A percentile compares a stretch with the other conserved stretches of the same genome.
Evolutionary conservation across 2,113 vertebrate species (phyloP).

Genomic region (Nettapus auritus): DNA sequence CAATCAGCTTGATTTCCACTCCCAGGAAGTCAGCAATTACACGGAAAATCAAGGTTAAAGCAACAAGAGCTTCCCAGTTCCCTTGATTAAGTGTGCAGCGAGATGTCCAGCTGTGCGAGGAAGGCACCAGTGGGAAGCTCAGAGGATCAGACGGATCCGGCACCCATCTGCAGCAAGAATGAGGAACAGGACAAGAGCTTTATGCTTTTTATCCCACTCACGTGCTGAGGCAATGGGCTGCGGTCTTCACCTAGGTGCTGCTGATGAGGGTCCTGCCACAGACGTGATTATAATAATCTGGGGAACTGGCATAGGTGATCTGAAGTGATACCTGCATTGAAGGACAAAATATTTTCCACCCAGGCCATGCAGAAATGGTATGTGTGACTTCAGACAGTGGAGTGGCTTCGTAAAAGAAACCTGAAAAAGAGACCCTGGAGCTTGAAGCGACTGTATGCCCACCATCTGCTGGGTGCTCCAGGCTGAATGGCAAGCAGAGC

Average conservation of each 20-base stretch:
- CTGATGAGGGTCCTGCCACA: constrained; percentile 63
- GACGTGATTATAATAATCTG: constrained; percentile 21
- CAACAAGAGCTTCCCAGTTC: not conserved
- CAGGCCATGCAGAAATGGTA: not conserved
- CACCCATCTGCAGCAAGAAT: not conserved
- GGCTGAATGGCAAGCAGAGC: not conserved
- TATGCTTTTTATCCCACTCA: not conserved
- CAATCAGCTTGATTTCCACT: constrained; percentile 42
- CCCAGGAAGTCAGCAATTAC: constrained; percentile 26
- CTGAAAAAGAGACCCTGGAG: not conserved
- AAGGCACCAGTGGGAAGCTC: not conserved
- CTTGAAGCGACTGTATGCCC: not conserved
- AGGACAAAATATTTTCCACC: not conserved
- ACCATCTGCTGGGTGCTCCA: not conserved
- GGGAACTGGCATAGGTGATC: not conserved
- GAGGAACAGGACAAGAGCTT: not conserved
- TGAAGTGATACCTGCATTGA: constrained; percentile 44
- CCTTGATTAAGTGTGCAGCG: not conserved
- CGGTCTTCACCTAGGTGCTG: constrained; percentile 63
- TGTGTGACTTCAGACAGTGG: not conserved
- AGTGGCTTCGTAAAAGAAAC: not conserved
- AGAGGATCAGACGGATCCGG: not conserved
- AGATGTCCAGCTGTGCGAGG: constrained; percentile 5
- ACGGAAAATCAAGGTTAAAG: not conserved
- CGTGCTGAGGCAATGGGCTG: constrained; percentile 75